These are phyloP conservation scores for Latrodectus elegans DNA, from an alignment of 2,888 invertebrate genomes.

Conservation along the genomic window DNA sequence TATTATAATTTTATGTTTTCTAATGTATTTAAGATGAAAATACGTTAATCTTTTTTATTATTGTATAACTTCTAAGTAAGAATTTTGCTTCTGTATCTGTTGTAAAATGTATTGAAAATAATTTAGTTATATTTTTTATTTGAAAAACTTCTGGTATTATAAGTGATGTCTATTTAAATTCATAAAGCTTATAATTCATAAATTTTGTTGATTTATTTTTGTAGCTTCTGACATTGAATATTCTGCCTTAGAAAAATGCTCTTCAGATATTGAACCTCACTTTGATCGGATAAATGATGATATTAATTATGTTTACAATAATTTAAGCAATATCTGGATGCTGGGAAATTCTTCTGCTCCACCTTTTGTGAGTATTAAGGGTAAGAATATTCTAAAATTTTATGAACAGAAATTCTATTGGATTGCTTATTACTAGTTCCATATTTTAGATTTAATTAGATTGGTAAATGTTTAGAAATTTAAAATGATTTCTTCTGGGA, in stretches of 20 bases:
- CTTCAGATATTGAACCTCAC: not conserved
- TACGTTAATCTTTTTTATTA: too few species aligned
- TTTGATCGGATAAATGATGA: not conserved
- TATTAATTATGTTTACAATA: not conserved
- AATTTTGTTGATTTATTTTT: not conserved
- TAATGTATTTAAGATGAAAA: too few species aligned
- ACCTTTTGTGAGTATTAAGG: not conserved
- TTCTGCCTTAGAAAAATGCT: not conserved
- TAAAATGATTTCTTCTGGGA: too few species aligned
- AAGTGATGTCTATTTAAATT: too few species aligned
- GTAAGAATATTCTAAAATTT: not conserved
- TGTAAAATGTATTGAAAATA: too few species aligned
- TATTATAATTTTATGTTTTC: too few species aligned
- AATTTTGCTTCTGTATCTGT: too few species aligned
- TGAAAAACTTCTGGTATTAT: not conserved
- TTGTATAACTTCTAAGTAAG: too few species aligned
- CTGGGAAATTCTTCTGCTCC: not conserved
- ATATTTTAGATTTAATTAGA: too few species aligned
- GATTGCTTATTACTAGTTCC: too few species aligned
- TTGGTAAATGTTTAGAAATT: too few species aligned
- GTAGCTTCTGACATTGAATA: not conserved
- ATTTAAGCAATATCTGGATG: conserved; percentile 3
- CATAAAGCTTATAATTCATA: not conserved
- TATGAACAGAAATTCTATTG: too few species aligned
- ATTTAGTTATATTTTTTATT: not conserved